A percentile compares a stretch with the other conserved stretches of the same genome.
Evolutionary conservation across 1,140 invertebrate genomes (phyloP).

Genomic region (Heliothis virescens): DNA sequence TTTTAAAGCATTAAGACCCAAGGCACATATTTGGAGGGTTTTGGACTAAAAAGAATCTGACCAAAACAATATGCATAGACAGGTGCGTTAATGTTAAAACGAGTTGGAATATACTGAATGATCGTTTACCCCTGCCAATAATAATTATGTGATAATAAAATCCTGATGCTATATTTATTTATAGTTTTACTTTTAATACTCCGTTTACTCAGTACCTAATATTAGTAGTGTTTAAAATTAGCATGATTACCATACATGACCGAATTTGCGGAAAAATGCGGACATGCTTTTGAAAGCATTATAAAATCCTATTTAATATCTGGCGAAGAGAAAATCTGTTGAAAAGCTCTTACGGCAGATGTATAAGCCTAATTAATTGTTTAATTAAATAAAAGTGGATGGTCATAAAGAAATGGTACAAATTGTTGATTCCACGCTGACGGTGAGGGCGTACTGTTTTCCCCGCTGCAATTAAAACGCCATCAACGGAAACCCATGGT

Average conservation of each 20-base stretch:
- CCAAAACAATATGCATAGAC: conserved; percentile 66
- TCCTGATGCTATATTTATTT: not conserved
- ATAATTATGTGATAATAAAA: not conserved
- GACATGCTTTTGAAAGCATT: too few relatives aligned
- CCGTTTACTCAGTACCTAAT: too few relatives aligned
- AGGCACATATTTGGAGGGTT: conserved; percentile 71
- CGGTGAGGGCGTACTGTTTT: conserved; percentile 65
- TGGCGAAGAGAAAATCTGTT: too few relatives aligned
- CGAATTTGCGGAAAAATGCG: too few relatives aligned
- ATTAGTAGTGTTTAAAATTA: too few relatives aligned
- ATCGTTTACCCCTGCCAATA: conserved; percentile 16
- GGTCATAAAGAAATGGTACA: conserved; percentile 2
- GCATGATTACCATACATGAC: too few relatives aligned
- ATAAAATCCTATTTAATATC: too few relatives aligned
- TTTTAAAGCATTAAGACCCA: conserved; percentile 77
- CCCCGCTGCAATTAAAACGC: conserved; percentile 70
- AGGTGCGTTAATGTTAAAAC: conserved; percentile 63
- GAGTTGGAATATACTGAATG: not conserved
- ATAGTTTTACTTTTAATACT: too few relatives aligned
- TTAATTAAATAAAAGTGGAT: not conserved
- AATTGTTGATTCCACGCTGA: conserved; percentile 18
- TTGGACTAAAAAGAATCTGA: conserved; percentile 75
- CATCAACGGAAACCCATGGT: conserved; percentile 66
- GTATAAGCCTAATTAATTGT: not conserved
- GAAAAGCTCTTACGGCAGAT: too few relatives aligned